A percentile compares a stretch with the other conserved stretches of the same genome.
Evolutionary conservation across 2,113 vertebrate species (phyloP).

Genomic region (Thryonomys swinderianus): DNA sequence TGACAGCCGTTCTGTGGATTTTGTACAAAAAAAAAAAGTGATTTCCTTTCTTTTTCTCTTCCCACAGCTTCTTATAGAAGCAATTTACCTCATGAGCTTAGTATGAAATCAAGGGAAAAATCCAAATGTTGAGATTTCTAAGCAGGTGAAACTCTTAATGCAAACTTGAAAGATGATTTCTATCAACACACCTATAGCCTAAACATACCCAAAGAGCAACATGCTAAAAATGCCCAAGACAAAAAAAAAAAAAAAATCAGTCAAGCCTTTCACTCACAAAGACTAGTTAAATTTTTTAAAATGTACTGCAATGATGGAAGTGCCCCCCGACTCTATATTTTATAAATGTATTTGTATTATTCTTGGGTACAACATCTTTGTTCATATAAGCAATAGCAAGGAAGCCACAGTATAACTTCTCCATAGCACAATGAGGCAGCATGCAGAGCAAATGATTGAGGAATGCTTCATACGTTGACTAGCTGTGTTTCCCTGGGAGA

Average conservation of each 20-base stretch:
- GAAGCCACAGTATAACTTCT: background rate
- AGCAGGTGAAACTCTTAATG: background rate
- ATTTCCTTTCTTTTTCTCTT: background rate
- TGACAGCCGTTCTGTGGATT: background rate
- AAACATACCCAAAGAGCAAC: background rate
- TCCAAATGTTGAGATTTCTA: background rate
- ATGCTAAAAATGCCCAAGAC: background rate
- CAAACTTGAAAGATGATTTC: background rate
- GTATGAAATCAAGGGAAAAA: background rate
- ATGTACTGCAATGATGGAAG: background rate
- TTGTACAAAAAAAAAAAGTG: background rate
- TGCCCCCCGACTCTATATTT: background rate
- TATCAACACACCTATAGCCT: background rate
- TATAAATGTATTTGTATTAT: background rate
- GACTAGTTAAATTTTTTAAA: background rate
- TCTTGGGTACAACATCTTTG: background rate
- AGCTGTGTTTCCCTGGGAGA: background rate
- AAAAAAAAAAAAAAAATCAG: background rate
- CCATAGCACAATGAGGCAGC: background rate
- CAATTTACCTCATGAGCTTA: background rate
- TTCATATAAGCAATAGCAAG: background rate
- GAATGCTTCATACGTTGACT: background rate
- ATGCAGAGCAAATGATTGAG: background rate
- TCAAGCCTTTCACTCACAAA: background rate
- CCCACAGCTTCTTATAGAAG: background rate